Conservation (phyloP, 2,113 vertebrate genomes). For the Gasterosteus aculeatus region DNA sequence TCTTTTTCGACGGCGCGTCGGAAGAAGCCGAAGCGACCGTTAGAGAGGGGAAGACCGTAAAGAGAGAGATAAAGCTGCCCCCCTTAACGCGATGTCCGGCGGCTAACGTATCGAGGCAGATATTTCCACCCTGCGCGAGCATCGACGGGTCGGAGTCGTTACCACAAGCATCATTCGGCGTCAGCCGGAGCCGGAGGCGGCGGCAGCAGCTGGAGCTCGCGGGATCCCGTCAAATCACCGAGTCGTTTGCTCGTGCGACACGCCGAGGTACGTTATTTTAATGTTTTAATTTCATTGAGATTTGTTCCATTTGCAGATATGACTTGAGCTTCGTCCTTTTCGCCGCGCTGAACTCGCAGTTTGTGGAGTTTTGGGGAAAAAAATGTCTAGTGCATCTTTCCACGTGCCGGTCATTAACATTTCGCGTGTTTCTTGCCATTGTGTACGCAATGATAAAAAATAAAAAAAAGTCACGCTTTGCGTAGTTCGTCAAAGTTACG, state of each 20-base stretch:
- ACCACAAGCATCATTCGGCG: conserved; percentile 54
- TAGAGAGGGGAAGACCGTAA: too few relatives aligned
- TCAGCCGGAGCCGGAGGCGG: conserved; percentile 27
- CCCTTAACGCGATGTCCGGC: not conserved
- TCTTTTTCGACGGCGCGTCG: not conserved
- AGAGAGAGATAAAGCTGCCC: too few relatives aligned
- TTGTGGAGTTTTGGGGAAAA: too few relatives aligned
- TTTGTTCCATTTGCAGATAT: not conserved
- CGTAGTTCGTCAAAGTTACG: not conserved
- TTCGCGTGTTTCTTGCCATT: not conserved
- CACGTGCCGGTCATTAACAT: not conserved
- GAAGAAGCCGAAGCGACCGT: not conserved
- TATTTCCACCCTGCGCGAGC: too few relatives aligned
- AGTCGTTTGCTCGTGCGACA: not conserved
- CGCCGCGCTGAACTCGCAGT: conserved; percentile 19
- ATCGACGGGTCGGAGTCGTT: not conserved
- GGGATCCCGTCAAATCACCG: too few relatives aligned
- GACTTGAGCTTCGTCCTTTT: not conserved
- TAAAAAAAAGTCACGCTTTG: not conserved
- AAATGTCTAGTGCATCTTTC: too few relatives aligned
- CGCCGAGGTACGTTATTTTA: not conserved
- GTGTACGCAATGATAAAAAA: not conserved
- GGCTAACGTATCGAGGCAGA: not conserved
- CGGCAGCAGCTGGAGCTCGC: conserved; percentile 33
- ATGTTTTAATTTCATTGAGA: too few relatives aligned